Percentiles rank a stretch among this genome's conserved stretches.
phyloP scores from a whole-genome alignment of 1,140 invertebrate genomes.

The Euura saliciscinereae region DNA sequence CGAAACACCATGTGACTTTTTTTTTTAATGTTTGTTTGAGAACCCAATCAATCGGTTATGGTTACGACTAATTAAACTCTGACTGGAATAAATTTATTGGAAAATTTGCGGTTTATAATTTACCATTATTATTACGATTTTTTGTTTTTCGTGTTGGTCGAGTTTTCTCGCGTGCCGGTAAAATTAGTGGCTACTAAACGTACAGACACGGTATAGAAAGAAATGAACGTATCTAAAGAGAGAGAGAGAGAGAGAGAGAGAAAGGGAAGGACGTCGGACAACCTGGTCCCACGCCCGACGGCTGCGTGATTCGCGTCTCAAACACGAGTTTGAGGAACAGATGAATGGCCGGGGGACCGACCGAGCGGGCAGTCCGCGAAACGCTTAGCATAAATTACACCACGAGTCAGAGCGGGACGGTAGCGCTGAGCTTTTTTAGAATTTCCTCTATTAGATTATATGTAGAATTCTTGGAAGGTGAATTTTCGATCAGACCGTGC shows the following conservation, averaged over 20 bases:
- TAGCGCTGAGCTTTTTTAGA: neutral
- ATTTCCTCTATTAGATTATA: neutral
- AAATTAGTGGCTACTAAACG: slow-evolving; percentile 10
- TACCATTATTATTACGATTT: too few relatives aligned
- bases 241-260: neutral
- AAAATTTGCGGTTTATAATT: neutral
- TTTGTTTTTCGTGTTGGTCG: too few relatives aligned
- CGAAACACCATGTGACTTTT: too few relatives aligned
- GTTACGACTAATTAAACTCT: neutral
- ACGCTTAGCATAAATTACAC: slow-evolving; percentile 45
- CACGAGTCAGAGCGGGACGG: neutral
- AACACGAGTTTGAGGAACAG: slow-evolving; percentile 6
- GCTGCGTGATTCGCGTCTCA: slow-evolving; percentile 6
- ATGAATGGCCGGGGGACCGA: neutral
- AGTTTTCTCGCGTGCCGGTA: too few relatives aligned
- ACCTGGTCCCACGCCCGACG: slow-evolving; percentile 5
- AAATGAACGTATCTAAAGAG: neutral
- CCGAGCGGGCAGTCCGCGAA: neutral
- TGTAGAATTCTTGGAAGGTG: too few relatives aligned
- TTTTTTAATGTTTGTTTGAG: too few relatives aligned
- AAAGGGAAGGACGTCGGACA: neutral
- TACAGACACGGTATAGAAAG: neutral
- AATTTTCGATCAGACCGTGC: too few relatives aligned
- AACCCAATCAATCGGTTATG: neutral
- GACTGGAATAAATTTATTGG: neutral